These are phyloP conservation scores for Scyliorhinus canicula DNA, from an alignment of 2,797 vertebrate genomes.

Conservation along the genomic window DNA sequence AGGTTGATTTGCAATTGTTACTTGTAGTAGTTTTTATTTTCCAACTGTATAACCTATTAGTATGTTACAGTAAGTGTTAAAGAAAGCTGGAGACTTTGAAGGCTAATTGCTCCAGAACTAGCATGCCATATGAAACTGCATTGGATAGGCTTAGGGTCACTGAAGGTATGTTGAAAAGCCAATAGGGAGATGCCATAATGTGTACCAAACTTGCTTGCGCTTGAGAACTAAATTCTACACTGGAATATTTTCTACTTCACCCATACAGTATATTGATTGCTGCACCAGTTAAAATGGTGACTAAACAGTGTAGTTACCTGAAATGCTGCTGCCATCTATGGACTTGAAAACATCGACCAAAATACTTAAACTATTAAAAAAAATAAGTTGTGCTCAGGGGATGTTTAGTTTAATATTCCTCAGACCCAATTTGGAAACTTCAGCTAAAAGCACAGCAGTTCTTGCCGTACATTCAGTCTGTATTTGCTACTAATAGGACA, in stretches of 20 bases:
- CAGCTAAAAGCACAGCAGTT: neutral
- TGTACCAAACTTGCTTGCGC: neutral
- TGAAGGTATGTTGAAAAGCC: neutral
- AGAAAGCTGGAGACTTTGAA: neutral
- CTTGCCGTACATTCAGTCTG: neutral
- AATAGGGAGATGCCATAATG: neutral
- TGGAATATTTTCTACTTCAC: neutral
- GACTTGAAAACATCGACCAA: constrained; percentile 31
- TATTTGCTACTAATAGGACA: neutral
- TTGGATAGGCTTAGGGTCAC: neutral
- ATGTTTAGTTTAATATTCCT: neutral
- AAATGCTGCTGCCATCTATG: constrained; percentile 35
- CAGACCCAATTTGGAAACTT: neutral
- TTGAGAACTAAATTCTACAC: neutral
- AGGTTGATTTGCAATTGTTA: neutral
- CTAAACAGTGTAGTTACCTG: constrained; percentile 32
- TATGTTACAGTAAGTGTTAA: neutral
- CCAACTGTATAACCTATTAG: neutral
- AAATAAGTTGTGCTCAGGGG: neutral
- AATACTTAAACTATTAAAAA: neutral
- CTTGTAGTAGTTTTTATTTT: neutral
- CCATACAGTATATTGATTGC: neutral
- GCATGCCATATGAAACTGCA: neutral
- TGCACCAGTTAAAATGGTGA: neutral
- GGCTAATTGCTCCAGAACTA: neutral